Evolutionary conservation across 2,113 vertebrate species (phyloP).

Genomic region (Melanerpes aurifrons): DNA sequence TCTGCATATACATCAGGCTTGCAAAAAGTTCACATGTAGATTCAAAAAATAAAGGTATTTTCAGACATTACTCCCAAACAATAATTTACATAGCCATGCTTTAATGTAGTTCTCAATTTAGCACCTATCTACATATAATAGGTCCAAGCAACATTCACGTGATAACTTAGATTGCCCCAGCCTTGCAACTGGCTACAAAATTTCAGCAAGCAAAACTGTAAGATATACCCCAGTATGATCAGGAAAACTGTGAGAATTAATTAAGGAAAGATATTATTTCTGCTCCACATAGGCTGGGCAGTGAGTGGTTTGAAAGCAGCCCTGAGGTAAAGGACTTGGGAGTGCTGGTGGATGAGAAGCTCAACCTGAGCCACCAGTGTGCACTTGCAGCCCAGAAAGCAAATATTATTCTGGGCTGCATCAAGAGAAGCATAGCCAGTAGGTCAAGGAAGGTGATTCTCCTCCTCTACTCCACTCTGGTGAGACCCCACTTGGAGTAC

Average conservation of each 20-base stretch:
- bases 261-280: constrained; percentile 30
- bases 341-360: too few relatives aligned
- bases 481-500: too few relatives aligned
- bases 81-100: not conserved
- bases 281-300: constrained; percentile 18
- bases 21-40: not conserved
- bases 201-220: not conserved
- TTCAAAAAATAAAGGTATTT: not conserved
- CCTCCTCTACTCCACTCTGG: too few relatives aligned
- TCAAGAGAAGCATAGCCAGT: too few relatives aligned
- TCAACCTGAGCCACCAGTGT: too few relatives aligned
- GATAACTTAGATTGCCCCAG: not conserved
- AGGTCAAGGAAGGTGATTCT: too few relatives aligned
- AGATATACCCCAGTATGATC: not conserved
- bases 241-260: constrained; percentile 11
- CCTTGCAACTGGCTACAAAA: not conserved
- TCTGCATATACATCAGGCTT: not conserved
- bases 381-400: too few relatives aligned
- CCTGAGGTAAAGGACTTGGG: too few relatives aligned
- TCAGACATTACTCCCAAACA: not conserved
- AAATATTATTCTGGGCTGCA: too few relatives aligned
- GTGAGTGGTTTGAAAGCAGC: too few relatives aligned
- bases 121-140: not conserved
- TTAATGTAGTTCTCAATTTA: not conserved
- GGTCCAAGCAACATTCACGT: not conserved